Evolutionary conservation across 2,888 invertebrate species (phyloP).

Genomic region (Furcula furcula): DNA sequence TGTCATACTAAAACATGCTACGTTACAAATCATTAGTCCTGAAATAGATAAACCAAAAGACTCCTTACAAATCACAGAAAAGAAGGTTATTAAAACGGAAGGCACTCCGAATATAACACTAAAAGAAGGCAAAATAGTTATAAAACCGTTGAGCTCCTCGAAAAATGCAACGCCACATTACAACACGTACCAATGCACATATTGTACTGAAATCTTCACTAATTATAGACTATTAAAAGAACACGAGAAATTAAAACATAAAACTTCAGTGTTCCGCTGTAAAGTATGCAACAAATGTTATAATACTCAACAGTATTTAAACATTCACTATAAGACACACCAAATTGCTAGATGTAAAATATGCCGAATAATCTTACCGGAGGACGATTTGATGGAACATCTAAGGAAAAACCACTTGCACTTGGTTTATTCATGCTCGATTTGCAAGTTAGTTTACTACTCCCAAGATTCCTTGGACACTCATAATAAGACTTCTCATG

Average conservation of each 20-base stretch:
- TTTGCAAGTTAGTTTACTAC: conserved; percentile 46
- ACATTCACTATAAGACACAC: conserved; percentile 46
- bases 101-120: conserved; percentile 31
- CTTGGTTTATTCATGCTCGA: conserved; percentile 37
- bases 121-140: conserved; percentile 40
- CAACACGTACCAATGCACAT: conserved; percentile 38
- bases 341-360: conserved; percentile 40
- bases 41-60: conserved; percentile 2
- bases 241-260: conserved; percentile 45
- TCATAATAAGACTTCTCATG: conserved; percentile 43
- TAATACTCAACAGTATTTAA: conserved; percentile 44
- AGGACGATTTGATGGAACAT: conserved; percentile 39
- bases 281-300: conserved; percentile 44
- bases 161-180: conserved; percentile 25
- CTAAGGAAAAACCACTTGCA: conserved; percentile 39
- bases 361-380: conserved; percentile 36
- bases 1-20: conserved; percentile 1
- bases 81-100: conserved; percentile 10
- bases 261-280: conserved; percentile 36
- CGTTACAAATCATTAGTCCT: too few relatives aligned
- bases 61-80: background rate
- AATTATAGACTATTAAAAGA: conserved; percentile 40
- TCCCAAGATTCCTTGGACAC: conserved; percentile 36
- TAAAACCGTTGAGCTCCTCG: conserved; percentile 27
- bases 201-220: conserved; percentile 44